Evolutionary conservation across 2,888 invertebrate species (phyloP).

Genomic region (Ormyrus labotus): DNA sequence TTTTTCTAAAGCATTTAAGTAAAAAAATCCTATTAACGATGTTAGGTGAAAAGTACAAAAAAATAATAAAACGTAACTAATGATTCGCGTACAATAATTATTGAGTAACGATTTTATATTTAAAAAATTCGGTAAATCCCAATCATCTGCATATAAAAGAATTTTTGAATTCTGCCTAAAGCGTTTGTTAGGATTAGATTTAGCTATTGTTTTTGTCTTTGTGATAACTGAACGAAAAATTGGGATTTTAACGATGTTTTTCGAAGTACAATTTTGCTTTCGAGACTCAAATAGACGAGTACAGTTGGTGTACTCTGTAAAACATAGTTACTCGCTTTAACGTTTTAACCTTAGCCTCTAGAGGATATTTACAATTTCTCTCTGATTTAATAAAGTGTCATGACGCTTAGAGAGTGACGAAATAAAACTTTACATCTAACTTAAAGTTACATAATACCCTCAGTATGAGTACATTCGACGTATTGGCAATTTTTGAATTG

Average conservation of each 20-base stretch:
- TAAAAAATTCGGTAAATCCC: not conserved
- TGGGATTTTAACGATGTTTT: too few relatives aligned
- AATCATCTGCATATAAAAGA: not conserved
- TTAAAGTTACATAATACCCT: slow-evolving; percentile 37
- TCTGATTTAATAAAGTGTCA: slow-evolving; percentile 6
- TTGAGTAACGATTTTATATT: too few relatives aligned
- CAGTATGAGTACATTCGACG: slow-evolving; percentile 15
- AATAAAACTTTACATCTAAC: slow-evolving; percentile 22
- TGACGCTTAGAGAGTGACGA: slow-evolving; percentile 3
- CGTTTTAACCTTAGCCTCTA: slow-evolving; percentile 9
- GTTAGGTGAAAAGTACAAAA: slow-evolving; percentile 1
- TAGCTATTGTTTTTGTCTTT: too few relatives aligned
- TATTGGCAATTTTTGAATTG: slow-evolving; percentile 23
- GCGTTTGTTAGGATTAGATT: too few relatives aligned
- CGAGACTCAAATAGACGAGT: too few relatives aligned
- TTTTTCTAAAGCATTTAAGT: not conserved
- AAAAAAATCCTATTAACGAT: slow-evolving; percentile 4
- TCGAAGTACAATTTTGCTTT: too few relatives aligned
- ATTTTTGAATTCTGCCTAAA: too few relatives aligned
- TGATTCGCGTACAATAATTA: not conserved
- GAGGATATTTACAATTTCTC: slow-evolving; percentile 42
- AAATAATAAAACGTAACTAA: slow-evolving; percentile 3
- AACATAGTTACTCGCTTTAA: not conserved
- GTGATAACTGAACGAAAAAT: too few relatives aligned
- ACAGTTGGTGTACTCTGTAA: too few relatives aligned